A percentile compares a stretch with the other conserved stretches of the same genome.
Conservation (phyloP, 30 jellyfish, hydroid and myxozoan genomes). For the Hydractinia symbiolongicarpus region DNA sequence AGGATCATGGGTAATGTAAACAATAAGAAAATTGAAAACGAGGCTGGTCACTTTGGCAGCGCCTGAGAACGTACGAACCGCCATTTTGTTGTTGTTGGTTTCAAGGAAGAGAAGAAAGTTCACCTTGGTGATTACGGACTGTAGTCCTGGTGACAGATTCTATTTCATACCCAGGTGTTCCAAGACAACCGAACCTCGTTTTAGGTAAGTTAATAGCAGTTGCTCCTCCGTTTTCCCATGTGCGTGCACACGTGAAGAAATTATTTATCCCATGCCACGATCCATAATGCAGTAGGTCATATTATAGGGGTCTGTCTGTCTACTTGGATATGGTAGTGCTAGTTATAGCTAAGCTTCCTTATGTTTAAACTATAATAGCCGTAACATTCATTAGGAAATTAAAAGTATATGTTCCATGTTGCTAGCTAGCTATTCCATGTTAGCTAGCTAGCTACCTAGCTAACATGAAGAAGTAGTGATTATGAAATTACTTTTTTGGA, state of each 20-base stretch:
- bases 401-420: too few species aligned
- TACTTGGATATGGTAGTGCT: too few species aligned
- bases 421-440: too few species aligned
- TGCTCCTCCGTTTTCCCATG: background rate
- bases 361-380: too few species aligned
- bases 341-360: too few species aligned
- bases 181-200: background rate
- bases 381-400: too few species aligned
- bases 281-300: too few species aligned
- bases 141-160: constrained; percentile 99
- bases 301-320: too few species aligned
- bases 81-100: constrained; percentile 51
- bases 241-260: background rate
- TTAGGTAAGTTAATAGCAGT: constrained; percentile 15
- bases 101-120: constrained; percentile 63
- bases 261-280: too few species aligned
- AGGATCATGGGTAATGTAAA: constrained; percentile 3
- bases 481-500: too few species aligned
- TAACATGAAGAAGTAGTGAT: too few species aligned
- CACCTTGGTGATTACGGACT: constrained; percentile 98
- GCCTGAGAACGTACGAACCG: constrained; percentile 13
- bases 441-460: too few species aligned
- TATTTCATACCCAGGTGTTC: constrained; percentile 83
- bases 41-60: constrained; percentile 28
- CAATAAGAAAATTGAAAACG: constrained; percentile 12